Base-by-base conservation (phyloP, 1,140 invertebrate species). In the Leptopilina boulardi region DNA sequence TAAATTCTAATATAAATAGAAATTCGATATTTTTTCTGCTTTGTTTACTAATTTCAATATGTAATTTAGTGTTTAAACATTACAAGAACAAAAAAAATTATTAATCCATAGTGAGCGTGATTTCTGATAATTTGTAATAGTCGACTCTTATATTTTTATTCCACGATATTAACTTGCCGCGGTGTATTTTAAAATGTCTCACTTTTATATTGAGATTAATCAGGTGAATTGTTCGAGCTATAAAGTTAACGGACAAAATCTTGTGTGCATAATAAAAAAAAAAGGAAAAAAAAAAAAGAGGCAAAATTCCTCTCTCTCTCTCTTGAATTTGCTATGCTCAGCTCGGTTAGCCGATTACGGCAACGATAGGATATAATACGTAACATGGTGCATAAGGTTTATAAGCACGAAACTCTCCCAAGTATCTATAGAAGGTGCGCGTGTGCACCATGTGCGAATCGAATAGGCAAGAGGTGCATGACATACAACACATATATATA, bases 301-400 rank as follows among this genome's bases (percentile, higher is more conserved):
- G 10, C 10, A 9, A 13, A 66, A 30, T 10, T 66, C 23, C 21
- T 66, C 59, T 66, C 59, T 66, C n/a, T 66, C 26, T 47, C 3
- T 18, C 23, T 74, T 73, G 74, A 47, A 44, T 47, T 76, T 19
- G 74, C 74, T 71, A 73, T 47, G 76, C 76, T 77, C 59, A 66
- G 72, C 38, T n/a, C 72, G 78, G 78, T 71, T 71, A 54, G 79
- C 77, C 79, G 77, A 79, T 83, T 81, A 81, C 71, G 41, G 77
- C 74, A 80, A 82, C 73, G 77, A 77, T 79, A 51, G 72, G 75
- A 76, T 75, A 77, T 75, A 77, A 81, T 71, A 77, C 44, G 77
- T 77, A 81, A 81, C 72, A 51, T 30, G 66, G 21, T 76, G 44
- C 70, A 56, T 59, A 73, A 72, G 77, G 71, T 72, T 8, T 9